Base-by-base conservation (phyloP, 2,888 invertebrate genomes). In the Netelia virgata region DNA sequence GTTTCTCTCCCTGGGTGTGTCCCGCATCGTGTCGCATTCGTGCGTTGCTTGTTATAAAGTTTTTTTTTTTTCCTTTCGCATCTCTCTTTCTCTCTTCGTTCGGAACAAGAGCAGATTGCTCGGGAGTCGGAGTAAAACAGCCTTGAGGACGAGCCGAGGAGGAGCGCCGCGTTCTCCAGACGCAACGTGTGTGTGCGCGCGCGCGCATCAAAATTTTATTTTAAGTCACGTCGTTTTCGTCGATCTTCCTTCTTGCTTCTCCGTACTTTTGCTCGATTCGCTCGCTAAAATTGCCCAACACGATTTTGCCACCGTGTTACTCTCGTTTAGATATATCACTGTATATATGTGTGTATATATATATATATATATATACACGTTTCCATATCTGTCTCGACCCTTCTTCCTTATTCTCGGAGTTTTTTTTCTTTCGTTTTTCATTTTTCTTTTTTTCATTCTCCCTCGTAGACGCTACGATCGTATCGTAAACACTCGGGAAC, bases 11-110 rank as follows among this genome's bases (percentile, higher is more conserved):
- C 28, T 76, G 75, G 75, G 75, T 55, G 69, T 75, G 64, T 50
- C 83, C 83, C 70, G 83, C 75, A 72, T 83, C 74, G 50, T 63
- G 23, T 66, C n/a, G 9, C 18, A 14, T 68, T 68, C 23, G 41
- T 61, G 11, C 3, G 43, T 73, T 72, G 14, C 18, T 69, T 36
- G 61, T 68, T 16, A 11, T 18, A 28, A 14, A 53, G 36, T 28
- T 55, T 59, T 68, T 43, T 28, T 57, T 50, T 70, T 23, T 6
- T 61, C 36, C 41, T 64, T 18, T 69, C 14, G 41, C 47, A 55
- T 61, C 78, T 63, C 78, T 63, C 47, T 57, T 57, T 47, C 14
- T 47, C 47, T 14, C 11, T 14, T 11, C 61, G 53, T 41, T 64
- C 23, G 64, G 16, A 79, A 79, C 41, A 77, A 69, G 66, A 64